Percentiles rank a stretch among this genome's conserved stretches.
Evolutionary conservation across 2,113 vertebrate species (phyloP).

Genomic region (Pygoscelis adeliae): DNA sequence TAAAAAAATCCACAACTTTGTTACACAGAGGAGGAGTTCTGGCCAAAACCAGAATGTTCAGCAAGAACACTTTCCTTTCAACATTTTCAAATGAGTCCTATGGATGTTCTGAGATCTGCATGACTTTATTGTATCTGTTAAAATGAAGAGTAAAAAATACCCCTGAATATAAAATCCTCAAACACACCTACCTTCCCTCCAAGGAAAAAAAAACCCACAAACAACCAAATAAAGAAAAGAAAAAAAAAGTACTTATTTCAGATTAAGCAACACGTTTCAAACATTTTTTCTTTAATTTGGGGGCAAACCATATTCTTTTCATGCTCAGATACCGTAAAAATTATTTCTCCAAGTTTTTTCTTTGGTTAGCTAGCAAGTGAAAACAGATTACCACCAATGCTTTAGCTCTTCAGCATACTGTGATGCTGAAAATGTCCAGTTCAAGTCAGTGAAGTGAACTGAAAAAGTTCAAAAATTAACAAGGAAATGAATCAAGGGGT

Average conservation of each 20-base stretch:
- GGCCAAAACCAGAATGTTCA: neutral
- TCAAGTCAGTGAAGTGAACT: neutral
- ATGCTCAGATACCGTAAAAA: neutral
- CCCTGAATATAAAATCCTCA: neutral
- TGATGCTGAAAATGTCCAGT: neutral
- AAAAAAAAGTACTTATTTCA: neutral
- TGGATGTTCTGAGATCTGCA: neutral
- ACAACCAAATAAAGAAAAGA: rapidly evolving
- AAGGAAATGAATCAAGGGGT: neutral
- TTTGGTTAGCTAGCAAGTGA: neutral
- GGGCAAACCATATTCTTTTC: neutral
- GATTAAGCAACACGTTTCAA: neutral
- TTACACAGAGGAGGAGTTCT: neutral
- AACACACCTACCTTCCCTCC: neutral
- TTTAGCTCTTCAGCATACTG: neutral
- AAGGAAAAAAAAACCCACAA: neutral
- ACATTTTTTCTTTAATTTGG: neutral
- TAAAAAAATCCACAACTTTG: neutral
- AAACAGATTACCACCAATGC: neutral
- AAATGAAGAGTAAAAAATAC: neutral
- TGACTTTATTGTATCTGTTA: neutral
- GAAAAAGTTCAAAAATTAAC: neutral
- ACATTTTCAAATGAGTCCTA: neutral
- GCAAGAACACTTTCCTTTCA: neutral
- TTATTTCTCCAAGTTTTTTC: neutral